Base-by-base conservation (phyloP, 2,113 vertebrate genomes). In the Sclerurus mexicanus region DNA sequence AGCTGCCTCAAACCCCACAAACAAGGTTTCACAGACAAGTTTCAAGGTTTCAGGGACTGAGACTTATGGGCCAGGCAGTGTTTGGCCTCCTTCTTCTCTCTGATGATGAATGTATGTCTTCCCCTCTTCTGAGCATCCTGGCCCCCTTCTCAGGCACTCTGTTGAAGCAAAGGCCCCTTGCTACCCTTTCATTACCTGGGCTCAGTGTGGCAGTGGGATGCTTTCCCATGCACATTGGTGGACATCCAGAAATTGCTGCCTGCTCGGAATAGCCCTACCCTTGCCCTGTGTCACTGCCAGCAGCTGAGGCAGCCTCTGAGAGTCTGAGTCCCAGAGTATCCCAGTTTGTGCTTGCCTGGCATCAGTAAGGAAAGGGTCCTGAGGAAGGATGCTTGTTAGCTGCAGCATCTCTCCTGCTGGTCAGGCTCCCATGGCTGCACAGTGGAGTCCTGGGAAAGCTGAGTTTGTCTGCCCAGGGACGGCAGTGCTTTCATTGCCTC, bases 41-140 rank as follows among this genome's bases (percentile, higher is more conserved):
- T 71, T 77, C 72, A 84, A 69, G 40, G 79, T 90, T 90, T 63
- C 72, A 24, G 55, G 37, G 55, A 58, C 35, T 74, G 68, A 90
- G 55, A 50, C 56, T 87, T 86, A 49, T 0, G 1, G 31, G 8
- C 31, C 0, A 0, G 63, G 35, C 42, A 27, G 50, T 24, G 28
- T 66, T 93, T 74, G 79, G 25, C 59, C 46, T 73, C 39, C 27
- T 76, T 40, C 73, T 89, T n/a, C 63, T 66, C 72, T 27, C 59
- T 67, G 42, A 7, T n/a, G 14, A 39, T 63, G 84, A 53, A 77
- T 76, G 58, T 2, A 4, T 47, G 40, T 66, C 72, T 40, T 86
- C 20, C 31, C 44, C 52, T 76, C 50, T 66, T 66, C 64, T n/a
- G 37, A 95, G 31, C 7, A 2, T 53, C 68, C 50, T 53, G n/a